Evolutionary conservation across 2,888 invertebrate species (phyloP).

Genomic region (Eumacrocentrus americanus): DNA sequence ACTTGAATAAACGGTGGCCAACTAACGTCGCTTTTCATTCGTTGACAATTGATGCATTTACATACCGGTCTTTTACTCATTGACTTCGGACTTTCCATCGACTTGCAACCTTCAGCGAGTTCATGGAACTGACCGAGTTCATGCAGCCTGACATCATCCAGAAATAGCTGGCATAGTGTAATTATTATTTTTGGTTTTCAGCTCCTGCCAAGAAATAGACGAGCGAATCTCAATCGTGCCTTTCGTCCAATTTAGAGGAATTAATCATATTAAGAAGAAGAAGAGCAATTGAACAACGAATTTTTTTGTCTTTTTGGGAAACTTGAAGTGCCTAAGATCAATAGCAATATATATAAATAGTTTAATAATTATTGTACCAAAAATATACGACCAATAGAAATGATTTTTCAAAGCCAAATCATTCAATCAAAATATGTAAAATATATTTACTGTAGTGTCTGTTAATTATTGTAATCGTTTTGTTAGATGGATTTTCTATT

Average conservation of each 20-base stretch:
- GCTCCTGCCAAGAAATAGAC: constrained; percentile 14
- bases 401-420: constrained; percentile 6
- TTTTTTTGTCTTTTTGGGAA: not conserved
- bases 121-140: constrained; percentile 17
- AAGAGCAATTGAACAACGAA: not conserved
- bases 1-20: constrained; percentile 6
- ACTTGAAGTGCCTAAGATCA: not conserved
- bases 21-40: not conserved
- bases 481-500: not conserved
- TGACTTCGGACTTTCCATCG: not conserved
- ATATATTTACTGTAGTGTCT: not conserved
- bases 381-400: constrained; percentile 15
- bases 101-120: constrained; percentile 1
- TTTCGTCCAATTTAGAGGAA: not conserved
- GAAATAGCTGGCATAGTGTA: not conserved
- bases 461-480: not conserved
- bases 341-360: not conserved
- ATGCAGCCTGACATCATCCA: constrained; percentile 10
- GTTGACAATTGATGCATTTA: constrained; percentile 17
- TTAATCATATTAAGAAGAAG: not conserved
- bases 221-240: not conserved
- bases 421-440: constrained; percentile 10
- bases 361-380: constrained; percentile 10
- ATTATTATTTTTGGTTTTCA: constrained; percentile 8
- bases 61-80: constrained; percentile 11